phyloP scores from a whole-genome alignment of 2,888 invertebrate genomes.

The Drosophila imparisetae region DNA sequence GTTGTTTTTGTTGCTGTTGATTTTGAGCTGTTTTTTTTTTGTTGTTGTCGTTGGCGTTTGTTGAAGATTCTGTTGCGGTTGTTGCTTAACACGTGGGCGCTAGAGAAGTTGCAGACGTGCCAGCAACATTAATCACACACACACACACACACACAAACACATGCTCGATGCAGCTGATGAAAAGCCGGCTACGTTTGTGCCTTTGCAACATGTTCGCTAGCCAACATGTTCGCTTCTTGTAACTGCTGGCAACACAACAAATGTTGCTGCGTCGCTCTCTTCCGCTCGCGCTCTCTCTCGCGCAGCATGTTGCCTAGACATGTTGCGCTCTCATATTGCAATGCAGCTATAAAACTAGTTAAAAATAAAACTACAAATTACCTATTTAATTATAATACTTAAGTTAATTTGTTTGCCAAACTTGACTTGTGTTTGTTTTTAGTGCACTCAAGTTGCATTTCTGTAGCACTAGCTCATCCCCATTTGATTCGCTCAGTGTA shows the following conservation, averaged over 20 bases:
- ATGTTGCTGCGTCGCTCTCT: constrained; percentile 36
- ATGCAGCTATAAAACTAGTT: neutral
- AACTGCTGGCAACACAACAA: constrained; percentile 28
- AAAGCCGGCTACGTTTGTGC: constrained; percentile 41
- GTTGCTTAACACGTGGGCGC: constrained; percentile 38
- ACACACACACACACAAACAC: constrained; percentile 2
- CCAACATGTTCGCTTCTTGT: constrained; percentile 27
- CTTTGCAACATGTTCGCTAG: constrained; percentile 23
- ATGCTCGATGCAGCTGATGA: constrained; percentile 16
- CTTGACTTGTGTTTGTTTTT: neutral
- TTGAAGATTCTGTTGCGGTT: constrained; percentile 27
- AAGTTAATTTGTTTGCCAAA: neutral
- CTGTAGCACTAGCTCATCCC: neutral
- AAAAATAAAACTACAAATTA: neutral
- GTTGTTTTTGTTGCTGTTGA: constrained; percentile 25
- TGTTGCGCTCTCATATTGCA: constrained; percentile 42
- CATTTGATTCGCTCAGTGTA: constrained; percentile 47
- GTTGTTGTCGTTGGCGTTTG: constrained; percentile 32
- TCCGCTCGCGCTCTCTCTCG: neutral
- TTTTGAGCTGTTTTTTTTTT: neutral
- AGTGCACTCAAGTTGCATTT: neutral
- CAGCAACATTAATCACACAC: constrained; percentile 41
- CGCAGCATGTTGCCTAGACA: constrained; percentile 65
- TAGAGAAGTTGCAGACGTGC: constrained; percentile 35
- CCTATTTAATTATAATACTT: neutral